Conservation (phyloP, 2,113 vertebrate genomes). For the Ailurus styani region DNA sequence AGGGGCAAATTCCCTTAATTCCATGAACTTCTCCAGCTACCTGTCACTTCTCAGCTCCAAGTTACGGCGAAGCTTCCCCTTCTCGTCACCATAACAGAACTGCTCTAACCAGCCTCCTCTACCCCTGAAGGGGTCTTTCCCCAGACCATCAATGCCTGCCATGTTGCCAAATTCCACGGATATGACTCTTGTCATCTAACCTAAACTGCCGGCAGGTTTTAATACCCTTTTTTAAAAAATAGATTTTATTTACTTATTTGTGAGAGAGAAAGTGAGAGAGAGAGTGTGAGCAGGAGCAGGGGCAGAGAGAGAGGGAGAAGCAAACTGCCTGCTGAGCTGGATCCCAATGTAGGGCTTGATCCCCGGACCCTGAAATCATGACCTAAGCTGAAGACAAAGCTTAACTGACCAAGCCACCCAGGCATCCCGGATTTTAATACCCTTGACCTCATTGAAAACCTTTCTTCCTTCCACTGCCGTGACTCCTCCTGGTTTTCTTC, state of each 20-base stretch:
- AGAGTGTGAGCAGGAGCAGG: background rate
- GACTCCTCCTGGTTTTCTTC: too few species aligned
- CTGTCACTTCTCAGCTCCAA: background rate
- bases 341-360: rapidly evolving
- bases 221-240: background rate
- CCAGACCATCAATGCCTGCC: rapidly evolving
- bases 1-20: rapidly evolving
- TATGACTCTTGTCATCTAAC: rapidly evolving
- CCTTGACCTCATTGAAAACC: background rate
- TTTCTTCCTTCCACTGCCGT: background rate
- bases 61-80: rapidly evolving
- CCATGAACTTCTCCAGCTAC: rapidly evolving
- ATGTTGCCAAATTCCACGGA: rapidly evolving
- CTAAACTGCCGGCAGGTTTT: rapidly evolving
- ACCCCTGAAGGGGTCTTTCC: rapidly evolving
- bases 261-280: too few species aligned
- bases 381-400: too few species aligned
- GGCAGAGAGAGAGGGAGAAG: background rate
- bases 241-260: background rate
- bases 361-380: too few species aligned
- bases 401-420: background rate
- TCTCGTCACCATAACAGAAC: rapidly evolving
- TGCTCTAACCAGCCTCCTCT: background rate
- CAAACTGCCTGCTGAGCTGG: background rate
- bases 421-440: background rate